A percentile compares a stretch with the other conserved stretches of the same genome.
phyloP scores from a whole-genome alignment of 2,797 vertebrate species.

The Chlorospingus flavigularis region DNA sequence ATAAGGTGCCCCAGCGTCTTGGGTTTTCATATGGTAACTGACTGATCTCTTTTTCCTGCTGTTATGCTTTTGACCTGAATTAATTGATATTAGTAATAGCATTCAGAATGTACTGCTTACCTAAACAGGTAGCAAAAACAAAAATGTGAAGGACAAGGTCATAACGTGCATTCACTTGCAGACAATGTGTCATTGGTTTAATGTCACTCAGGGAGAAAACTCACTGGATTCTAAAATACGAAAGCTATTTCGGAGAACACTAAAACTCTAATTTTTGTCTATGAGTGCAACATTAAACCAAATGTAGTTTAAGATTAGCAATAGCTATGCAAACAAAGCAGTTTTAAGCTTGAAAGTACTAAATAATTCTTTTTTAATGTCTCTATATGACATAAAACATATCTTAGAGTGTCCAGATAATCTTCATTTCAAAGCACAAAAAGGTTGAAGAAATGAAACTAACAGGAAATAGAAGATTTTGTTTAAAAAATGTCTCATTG shows the following conservation, averaged over 20 bases:
- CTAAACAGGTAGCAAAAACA: constrained; percentile 67
- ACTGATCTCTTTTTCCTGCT: constrained; percentile 67
- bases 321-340: constrained; percentile 6
- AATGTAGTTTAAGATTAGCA: constrained; percentile 26
- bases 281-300: constrained; percentile 25
- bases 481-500: not conserved
- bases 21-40: constrained; percentile 74
- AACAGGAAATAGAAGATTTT: not conserved
- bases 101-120: constrained; percentile 64
- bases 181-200: not conserved
- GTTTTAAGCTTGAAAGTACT: not conserved
- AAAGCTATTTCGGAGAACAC: constrained; percentile 1
- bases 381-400: not conserved
- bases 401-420: not conserved
- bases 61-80: constrained; percentile 77
- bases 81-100: constrained; percentile 71
- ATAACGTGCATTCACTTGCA: constrained; percentile 1
- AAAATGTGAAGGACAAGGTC: constrained; percentile 17
- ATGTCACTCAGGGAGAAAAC: not conserved
- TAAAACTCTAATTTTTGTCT: not conserved
- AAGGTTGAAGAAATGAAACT: not conserved
- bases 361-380: not conserved
- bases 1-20: constrained; percentile 76
- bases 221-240: not conserved
- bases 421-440: not conserved